phyloP scores from a whole-genome alignment of 2,113 vertebrate genomes.

The Girardinichthys multiradiatus region DNA sequence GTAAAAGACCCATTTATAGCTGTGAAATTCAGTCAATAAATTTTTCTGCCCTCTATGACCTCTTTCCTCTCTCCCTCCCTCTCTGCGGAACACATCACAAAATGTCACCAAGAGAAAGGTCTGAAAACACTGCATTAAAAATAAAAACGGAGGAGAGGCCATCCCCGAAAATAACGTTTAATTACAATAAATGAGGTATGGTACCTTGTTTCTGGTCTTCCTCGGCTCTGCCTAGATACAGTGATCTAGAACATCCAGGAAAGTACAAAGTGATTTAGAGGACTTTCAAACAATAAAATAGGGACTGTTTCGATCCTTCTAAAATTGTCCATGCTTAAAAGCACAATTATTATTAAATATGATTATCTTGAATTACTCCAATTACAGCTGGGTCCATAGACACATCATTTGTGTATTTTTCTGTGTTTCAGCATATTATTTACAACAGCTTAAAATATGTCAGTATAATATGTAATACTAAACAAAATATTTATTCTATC shows the following conservation, averaged over 20 bases:
- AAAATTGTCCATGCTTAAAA: background rate
- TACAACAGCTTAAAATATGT: no score
- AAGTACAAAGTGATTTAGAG: constrained; percentile 1
- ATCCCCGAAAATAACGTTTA: constrained; percentile 52
- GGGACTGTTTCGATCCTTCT: background rate
- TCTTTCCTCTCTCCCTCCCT: constrained; percentile 35
- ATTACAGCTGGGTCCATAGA: no score
- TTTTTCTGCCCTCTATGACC: constrained; percentile 69
- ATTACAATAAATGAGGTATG: constrained; percentile 47
- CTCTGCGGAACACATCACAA: constrained; percentile 65
- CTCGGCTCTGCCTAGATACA: constrained; percentile 31
- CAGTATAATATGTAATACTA: no score
- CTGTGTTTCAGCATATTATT: no score
- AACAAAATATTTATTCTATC: no score
- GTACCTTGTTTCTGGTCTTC: constrained; percentile 39
- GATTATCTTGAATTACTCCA: no score
- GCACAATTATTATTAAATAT: background rate
- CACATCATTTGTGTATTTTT: no score
- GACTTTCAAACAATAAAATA: background rate
- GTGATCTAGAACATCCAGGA: constrained; percentile 17
- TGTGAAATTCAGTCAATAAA: constrained; percentile 79
- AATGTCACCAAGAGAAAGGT: constrained; percentile 71
- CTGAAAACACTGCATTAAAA: constrained; percentile 58
- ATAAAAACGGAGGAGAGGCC: constrained; percentile 35
- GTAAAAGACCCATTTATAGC: constrained; percentile 80